Evolutionary conservation across 1,140 invertebrate species (phyloP), one percentile per base, ranked within the genome.

Genomic region (Heterodera schachtii): DNA sequence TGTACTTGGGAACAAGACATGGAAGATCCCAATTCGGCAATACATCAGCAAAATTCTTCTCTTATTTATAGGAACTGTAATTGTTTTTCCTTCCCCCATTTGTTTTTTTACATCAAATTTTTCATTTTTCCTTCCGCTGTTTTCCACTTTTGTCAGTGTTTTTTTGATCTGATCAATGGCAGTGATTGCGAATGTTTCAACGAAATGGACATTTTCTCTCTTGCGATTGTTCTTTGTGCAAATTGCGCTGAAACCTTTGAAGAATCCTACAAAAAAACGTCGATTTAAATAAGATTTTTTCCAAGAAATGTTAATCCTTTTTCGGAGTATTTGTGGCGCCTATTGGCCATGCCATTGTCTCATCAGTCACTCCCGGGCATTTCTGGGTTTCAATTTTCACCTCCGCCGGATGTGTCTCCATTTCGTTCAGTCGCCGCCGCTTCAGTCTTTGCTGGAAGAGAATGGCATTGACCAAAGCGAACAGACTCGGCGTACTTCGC

Each of bases 381-480:
- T 2, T 11, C 9, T 52, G 52, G 52, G 52, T 16, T 52, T 52
- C 31, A 31, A 31, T 31, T 31, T 31, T 31, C 6, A 16, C 52
- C 52, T 11, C 52, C 52, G 9, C 52, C 52, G 52, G 7, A 8
- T 8, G 16, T 52, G 52, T 11, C 52, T 64, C 19, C 16, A 19
- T 19, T 64, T 19, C 19, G 19, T 64, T 64, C 57, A 11, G 11
- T 19, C 16, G 16, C 57, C 57, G 57, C 16, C 16, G 57, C 57
- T 64, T 64, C 57, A 64, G 57, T n/a, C 49, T 76, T 69, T 76
- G 75, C 19, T 76, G 75, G 66, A 76, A 76, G 49, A 76, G 43
- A 52, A 76, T 66, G 41, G 75, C 75, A 52, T 13, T 46, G 11
- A 76, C 75, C 49, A 76, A n/a, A 6, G 75, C 75, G 66, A 76